phyloP scores from a whole-genome alignment of 2,888 invertebrate genomes.

The Pseudoips prasinana region DNA sequence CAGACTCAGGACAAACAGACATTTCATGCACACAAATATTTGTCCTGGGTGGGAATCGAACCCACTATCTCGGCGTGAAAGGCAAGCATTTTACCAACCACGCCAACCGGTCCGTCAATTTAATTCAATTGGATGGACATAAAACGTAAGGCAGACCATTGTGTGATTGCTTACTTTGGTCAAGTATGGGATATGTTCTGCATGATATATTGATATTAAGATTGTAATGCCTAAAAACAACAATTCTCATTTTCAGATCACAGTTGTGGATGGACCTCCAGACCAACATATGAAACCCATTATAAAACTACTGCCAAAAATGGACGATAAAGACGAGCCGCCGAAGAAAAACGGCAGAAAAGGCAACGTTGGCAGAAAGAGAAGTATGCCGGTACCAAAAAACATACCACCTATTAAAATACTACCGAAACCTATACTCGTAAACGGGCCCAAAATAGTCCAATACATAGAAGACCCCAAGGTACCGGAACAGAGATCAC shows the following conservation, averaged over 20 bases:
- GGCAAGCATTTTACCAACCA: no score
- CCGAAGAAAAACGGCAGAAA: slow-evolving; percentile 58
- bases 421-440: slow-evolving; percentile 65
- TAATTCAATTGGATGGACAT: no score
- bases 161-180: no score
- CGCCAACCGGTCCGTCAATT: no score
- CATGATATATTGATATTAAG: no score
- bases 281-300: slow-evolving; percentile 41
- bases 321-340: slow-evolving; percentile 35
- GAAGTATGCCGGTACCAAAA: slow-evolving; percentile 51
- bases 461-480: slow-evolving; percentile 64
- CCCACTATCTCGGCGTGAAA: no score
- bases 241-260: slow-evolving; percentile 63
- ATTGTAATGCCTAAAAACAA: no score
- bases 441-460: slow-evolving; percentile 62
- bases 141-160: no score
- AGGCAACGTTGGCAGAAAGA: slow-evolving; percentile 56
- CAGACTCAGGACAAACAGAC: no score
- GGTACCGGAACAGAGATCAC: slow-evolving; percentile 54
- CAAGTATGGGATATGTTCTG: no score
- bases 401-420: slow-evolving; percentile 69
- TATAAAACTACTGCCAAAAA: slow-evolving; percentile 50
- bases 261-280: slow-evolving; percentile 59
- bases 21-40: no score
- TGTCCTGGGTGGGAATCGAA: no score